Evolutionary conservation across 2,797 vertebrate genomes (phyloP).

Genomic region (Bufotes viridis): DNA sequence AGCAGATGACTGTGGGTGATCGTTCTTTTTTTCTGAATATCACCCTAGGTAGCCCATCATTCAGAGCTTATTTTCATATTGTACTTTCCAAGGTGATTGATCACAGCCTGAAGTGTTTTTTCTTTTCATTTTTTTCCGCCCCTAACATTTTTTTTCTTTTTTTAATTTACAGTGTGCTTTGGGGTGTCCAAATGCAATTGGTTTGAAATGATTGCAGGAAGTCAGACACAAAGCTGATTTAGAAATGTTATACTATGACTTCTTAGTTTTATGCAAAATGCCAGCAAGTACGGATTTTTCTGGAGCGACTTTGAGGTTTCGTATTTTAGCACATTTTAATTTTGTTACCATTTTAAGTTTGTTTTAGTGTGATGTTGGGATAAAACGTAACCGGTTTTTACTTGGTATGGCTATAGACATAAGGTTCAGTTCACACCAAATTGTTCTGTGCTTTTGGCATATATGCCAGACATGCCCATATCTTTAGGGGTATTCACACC

Average conservation of each 20-base stretch:
- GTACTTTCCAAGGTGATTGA: constrained; percentile 21
- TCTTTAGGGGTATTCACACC: not conserved
- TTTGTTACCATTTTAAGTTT: constrained; percentile 33
- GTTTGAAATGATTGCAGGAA: not conserved
- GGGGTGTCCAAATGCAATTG: not conserved
- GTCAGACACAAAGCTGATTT: not conserved
- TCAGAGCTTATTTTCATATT: not conserved
- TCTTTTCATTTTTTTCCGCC: too few species aligned
- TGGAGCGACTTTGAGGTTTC: not conserved
- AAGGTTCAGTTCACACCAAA: not conserved
- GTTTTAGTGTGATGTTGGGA: constrained; percentile 15
- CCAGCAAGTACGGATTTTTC: not conserved
- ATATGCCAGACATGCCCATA: not conserved
- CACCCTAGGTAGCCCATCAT: not conserved
- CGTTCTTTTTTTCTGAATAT: not conserved
- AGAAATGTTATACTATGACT: too few species aligned
- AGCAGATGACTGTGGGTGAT: not conserved
- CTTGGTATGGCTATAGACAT: not conserved
- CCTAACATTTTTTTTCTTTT: not conserved
- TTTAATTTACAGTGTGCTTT: not conserved
- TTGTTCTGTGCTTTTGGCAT: not conserved
- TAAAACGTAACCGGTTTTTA: not conserved
- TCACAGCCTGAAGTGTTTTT: not conserved
- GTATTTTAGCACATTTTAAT: constrained; percentile 39
- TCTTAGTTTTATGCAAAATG: not conserved